Conservation (phyloP, 2,888 invertebrate species). For the Cyclophora punctaria region DNA sequence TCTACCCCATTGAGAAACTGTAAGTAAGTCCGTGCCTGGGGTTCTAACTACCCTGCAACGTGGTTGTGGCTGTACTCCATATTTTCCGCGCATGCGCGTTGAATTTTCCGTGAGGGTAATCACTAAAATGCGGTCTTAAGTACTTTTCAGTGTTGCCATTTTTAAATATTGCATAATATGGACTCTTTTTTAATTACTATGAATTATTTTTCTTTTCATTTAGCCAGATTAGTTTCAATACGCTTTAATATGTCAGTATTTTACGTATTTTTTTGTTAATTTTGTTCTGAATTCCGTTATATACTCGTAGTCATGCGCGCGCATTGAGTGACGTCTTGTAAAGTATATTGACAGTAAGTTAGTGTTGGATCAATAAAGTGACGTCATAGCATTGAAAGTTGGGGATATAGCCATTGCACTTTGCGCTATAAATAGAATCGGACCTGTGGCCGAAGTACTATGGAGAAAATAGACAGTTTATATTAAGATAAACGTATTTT, state of each 20-base stretch:
- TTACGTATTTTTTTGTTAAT: no score
- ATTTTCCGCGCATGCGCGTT: conserved; percentile 64
- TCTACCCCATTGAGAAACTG: no score
- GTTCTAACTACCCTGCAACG: conserved; percentile 50
- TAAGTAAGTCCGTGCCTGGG: conserved; percentile 37
- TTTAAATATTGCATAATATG: no score
- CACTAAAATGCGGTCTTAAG: conserved; percentile 47
- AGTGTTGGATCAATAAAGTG: conserved; percentile 52
- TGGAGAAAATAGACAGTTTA: no score
- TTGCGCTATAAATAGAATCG: conserved; percentile 20
- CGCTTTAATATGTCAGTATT: no score
- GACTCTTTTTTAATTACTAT: no score
- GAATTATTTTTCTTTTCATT: no score
- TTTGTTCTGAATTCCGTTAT: not conserved
- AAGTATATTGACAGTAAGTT: conserved; percentile 39
- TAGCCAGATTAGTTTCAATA: no score
- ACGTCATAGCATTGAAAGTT: conserved; percentile 63
- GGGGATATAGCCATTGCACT: conserved; percentile 31
- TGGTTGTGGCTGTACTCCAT: conserved; percentile 55
- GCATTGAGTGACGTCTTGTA: conserved; percentile 32
- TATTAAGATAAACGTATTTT: no score
- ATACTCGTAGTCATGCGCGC: conserved; percentile 33
- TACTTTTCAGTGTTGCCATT: conserved; percentile 32
- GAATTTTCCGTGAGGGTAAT: conserved; percentile 48
- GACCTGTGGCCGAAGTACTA: not conserved